These are phyloP conservation scores for Leucophora obtusa DNA, from an alignment of 2,888 invertebrate species.

Conservation along the genomic window DNA sequence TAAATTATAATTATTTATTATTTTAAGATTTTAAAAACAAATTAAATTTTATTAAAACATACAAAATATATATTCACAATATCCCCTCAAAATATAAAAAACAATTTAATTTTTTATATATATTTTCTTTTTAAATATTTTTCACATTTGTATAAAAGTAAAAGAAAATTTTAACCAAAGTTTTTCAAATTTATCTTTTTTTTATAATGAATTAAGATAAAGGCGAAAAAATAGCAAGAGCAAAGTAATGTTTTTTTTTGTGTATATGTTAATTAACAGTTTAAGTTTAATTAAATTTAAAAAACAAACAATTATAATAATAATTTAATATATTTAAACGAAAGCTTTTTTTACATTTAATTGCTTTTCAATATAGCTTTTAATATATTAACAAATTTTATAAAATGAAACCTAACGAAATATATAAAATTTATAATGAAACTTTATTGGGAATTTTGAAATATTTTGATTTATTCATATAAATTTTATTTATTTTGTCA, in stretches of 20 bases:
- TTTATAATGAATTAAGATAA: background rate
- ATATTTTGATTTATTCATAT: too few relatives aligned
- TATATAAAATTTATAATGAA: too few relatives aligned
- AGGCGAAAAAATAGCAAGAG: background rate
- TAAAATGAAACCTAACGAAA: constrained; percentile 3
- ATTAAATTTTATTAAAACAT: background rate
- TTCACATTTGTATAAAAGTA: background rate
- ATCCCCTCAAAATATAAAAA: background rate
- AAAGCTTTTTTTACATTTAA: constrained; percentile 49
- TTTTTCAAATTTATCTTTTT: background rate
- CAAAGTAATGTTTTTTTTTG: background rate
- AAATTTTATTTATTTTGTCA: too few relatives aligned
- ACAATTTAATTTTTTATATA: background rate
- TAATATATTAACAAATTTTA: constrained; percentile 27
- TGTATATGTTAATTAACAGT: constrained; percentile 1
- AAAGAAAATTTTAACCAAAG: background rate
- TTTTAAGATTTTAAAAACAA: constrained; percentile 12
- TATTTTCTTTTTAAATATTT: background rate
- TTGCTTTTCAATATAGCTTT: constrained; percentile 51
- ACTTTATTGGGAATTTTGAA: too few relatives aligned
- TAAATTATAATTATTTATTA: constrained; percentile 46
- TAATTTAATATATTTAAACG: constrained; percentile 3
- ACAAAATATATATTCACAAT: constrained; percentile 5
- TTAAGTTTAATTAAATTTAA: constrained; percentile 16
- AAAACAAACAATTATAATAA: constrained; percentile 10